These are phyloP conservation scores for Notodonta ziczac DNA, from an alignment of 2,888 invertebrate species.

Conservation along the genomic window DNA sequence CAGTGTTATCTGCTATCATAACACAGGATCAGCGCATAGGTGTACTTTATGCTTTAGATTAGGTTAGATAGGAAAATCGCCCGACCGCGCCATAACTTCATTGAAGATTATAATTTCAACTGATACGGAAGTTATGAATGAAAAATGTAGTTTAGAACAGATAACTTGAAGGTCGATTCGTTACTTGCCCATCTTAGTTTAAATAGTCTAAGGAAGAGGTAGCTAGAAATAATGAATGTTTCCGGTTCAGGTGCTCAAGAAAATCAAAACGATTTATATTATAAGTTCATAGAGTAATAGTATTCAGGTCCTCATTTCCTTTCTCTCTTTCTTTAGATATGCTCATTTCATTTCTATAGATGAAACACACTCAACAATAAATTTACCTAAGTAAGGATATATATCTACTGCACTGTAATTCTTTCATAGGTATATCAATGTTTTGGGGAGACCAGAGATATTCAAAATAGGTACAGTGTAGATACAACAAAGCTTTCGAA, in stretches of 20 bases:
- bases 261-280: background rate
- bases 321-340: too few species aligned
- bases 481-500: slow-evolving; percentile 67
- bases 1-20: slow-evolving; percentile 60
- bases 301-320: too few species aligned
- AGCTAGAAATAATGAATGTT: too few species aligned
- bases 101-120: slow-evolving; percentile 6
- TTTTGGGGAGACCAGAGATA: slow-evolving; percentile 49
- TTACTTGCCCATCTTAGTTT: background rate
- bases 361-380: background rate
- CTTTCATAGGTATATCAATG: slow-evolving; percentile 32
- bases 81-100: slow-evolving; percentile 8
- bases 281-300: background rate
- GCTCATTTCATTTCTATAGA: background rate
- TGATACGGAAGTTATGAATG: slow-evolving; percentile 1
- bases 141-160: slow-evolving; percentile 5
- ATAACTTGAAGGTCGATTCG: background rate
- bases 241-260: too few species aligned
- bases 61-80: slow-evolving; percentile 17
- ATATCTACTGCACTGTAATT: background rate
- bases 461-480: slow-evolving; percentile 65
- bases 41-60: slow-evolving; percentile 28
- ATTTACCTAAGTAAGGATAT: background rate
- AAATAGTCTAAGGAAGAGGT: too few species aligned
- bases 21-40: slow-evolving; percentile 42